Evolutionary conservation across 2,797 vertebrate genomes (phyloP), one percentile per base, ranked within the genome.

Genomic region (Sebastes ruberrimus): DNA sequence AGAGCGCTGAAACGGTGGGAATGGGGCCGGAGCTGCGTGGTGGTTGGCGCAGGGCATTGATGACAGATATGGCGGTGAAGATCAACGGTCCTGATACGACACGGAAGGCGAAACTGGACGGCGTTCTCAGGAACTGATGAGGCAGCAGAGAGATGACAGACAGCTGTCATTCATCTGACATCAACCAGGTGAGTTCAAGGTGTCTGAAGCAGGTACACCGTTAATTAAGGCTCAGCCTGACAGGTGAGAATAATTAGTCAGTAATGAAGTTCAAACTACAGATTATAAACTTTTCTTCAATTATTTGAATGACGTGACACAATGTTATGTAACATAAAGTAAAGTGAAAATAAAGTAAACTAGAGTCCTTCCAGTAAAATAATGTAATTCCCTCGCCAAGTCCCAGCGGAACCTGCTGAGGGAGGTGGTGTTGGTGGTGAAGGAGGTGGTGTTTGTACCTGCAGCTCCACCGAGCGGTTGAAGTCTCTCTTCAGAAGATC

Each of bases 11-110:
- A 78, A 98, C 89, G 0, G 93, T 92, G 68, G 96, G 94, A 72
- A 97, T 87, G 0, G 91, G 59, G 32, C 97, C 95, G 3, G 90
- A 89, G 22, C 94, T 94, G 81, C 57, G 93, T 14, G 8, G 94
- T 81, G 87, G 94, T 86, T 89, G 97, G 91, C 79, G 97, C 85
- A 99, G 95, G 3, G 95, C 93, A 0, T 98, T 98, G 84, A 97
- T 97, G 84, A 99, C 97, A 0, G 98, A 97, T 73, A 97, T 92
- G n/a, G 98, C 96, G 0, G 97, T 98, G 92, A 97, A 99, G 83
- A 99, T 95, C 38, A 97, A 79, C 9, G 98, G 96, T 18, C 98
- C 98, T 0, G 98, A 98, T 28, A 98, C 98, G 1, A 96, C 97
- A 71, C 98, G 94, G 89, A 99, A 99, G 68, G 97, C 93, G 83